Evolutionary conservation across 2,888 invertebrate species (phyloP).

Genomic region (Mythimna ferrago): DNA sequence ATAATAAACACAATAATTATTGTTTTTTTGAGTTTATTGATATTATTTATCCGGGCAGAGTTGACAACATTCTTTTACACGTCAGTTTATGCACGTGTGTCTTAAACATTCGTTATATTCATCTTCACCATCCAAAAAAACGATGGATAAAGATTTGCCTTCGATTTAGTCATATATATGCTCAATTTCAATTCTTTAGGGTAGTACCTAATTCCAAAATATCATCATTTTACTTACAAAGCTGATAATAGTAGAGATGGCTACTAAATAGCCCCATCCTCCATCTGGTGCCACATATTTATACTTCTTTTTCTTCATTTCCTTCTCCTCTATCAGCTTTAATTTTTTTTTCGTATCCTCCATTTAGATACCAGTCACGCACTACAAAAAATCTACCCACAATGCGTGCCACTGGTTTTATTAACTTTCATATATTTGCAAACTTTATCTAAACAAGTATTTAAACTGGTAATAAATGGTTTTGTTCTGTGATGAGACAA

Average conservation of each 20-base stretch:
- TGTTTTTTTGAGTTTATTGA: too few species aligned
- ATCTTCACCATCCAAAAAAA: too few species aligned
- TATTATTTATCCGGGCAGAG: too few species aligned
- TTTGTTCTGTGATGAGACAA: constrained; percentile 28
- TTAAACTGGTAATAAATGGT: constrained; percentile 32
- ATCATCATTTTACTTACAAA: constrained; percentile 87
- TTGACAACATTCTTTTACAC: too few species aligned
- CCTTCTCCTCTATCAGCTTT: constrained; percentile 26
- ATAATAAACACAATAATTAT: too few species aligned
- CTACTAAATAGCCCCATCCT: constrained; percentile 93
- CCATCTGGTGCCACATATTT: constrained; percentile 90
- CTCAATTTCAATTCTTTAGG: too few species aligned
- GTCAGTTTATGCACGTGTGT: too few species aligned
- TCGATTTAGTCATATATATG: too few species aligned
- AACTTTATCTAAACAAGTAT: constrained; percentile 41
- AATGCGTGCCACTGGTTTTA: constrained; percentile 35
- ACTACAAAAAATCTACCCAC: constrained; percentile 18
- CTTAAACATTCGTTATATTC: too few species aligned
- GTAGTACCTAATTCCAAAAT: too few species aligned
- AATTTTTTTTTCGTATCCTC: constrained; percentile 50
- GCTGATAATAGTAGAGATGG: constrained; percentile 89
- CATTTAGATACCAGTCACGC: constrained; percentile 55
- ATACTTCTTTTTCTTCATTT: constrained; percentile 61
- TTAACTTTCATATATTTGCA: constrained; percentile 45
- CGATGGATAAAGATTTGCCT: too few species aligned